A percentile compares a stretch with the other conserved stretches of the same genome.
Conservation (phyloP, 2,888 invertebrate species). For the Nephrotoma guestfalica region DNA sequence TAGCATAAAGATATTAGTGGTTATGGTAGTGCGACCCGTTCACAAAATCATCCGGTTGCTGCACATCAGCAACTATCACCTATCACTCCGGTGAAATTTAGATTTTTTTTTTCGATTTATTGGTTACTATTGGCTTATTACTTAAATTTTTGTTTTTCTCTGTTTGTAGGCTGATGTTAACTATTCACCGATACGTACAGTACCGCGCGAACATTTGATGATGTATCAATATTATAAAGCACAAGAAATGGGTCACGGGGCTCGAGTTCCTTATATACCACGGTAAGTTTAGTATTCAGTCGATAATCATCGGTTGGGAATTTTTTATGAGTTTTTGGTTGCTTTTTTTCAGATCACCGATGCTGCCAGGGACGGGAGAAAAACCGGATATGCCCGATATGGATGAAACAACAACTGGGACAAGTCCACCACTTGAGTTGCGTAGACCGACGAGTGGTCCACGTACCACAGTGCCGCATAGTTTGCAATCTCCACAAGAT, state of each 20-base stretch:
- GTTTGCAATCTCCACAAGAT: slow-evolving; percentile 54
- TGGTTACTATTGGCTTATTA: slow-evolving; percentile 12
- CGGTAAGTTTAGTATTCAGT: slow-evolving; percentile 13
- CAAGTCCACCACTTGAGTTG: slow-evolving; percentile 59
- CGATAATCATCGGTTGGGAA: not conserved
- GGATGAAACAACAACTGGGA: slow-evolving; percentile 39
- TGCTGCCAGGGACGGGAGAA: slow-evolving; percentile 16
- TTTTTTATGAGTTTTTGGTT: slow-evolving; percentile 2
- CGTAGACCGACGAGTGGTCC: slow-evolving; percentile 42
- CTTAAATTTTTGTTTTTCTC: slow-evolving; percentile 13
- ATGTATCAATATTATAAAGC: slow-evolving; percentile 33
- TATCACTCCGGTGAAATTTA: slow-evolving; percentile 45
- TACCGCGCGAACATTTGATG: slow-evolving; percentile 23
- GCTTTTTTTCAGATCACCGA: slow-evolving; percentile 14
- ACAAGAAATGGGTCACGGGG: slow-evolving; percentile 26
- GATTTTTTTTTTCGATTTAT: not conserved
- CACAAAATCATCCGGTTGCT: slow-evolving; percentile 61
- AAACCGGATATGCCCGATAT: slow-evolving; percentile 21
- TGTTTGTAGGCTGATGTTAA: slow-evolving; percentile 36
- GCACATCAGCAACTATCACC: slow-evolving; percentile 70
- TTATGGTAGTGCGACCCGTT: slow-evolving; percentile 25
- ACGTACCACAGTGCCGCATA: slow-evolving; percentile 48
- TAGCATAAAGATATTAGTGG: slow-evolving; percentile 43
- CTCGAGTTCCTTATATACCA: slow-evolving; percentile 19
- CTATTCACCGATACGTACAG: slow-evolving; percentile 24